Evolutionary conservation across 1,140 invertebrate genomes (phyloP).

Genomic region (Drosophila quadrilineata): DNA sequence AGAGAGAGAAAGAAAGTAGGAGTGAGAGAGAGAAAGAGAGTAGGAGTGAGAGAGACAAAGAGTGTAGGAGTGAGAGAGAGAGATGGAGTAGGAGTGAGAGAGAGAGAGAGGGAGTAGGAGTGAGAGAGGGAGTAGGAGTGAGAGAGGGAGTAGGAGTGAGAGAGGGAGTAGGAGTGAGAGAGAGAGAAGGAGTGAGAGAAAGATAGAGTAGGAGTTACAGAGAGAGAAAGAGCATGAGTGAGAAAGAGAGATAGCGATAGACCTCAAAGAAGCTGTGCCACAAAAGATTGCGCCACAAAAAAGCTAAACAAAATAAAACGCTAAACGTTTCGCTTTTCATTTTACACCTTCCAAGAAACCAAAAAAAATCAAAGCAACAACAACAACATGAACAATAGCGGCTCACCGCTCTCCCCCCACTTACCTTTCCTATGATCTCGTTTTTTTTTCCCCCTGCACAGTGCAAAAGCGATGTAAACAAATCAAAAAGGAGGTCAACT

Average conservation of each 20-base stretch:
- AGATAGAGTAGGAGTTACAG: too few relatives aligned
- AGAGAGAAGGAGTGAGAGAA: background rate
- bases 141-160: background rate
- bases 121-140: too few relatives aligned
- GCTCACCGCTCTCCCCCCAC: background rate
- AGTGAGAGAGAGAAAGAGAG: background rate
- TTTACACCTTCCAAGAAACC: constrained; percentile 63
- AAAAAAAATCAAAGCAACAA: constrained; percentile 13
- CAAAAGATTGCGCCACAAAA: constrained; percentile 48
- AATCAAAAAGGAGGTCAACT: constrained; percentile 62
- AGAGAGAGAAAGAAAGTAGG: constrained; percentile 6
- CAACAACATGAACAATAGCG: constrained; percentile 18
- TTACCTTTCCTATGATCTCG: constrained; percentile 4
- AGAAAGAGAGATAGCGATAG: too few relatives aligned
- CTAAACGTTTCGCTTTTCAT: constrained; percentile 62
- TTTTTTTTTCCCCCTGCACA: constrained; percentile 26
- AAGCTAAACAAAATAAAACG: constrained; percentile 19
- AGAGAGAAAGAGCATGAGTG: background rate
- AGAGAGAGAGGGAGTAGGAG: background rate
- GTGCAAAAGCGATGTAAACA: constrained; percentile 45
- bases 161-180: background rate
- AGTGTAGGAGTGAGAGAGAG: background rate
- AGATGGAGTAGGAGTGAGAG: background rate
- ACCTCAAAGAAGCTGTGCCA: constrained; percentile 36
- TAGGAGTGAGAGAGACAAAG: too few relatives aligned